phyloP scores from a whole-genome alignment of 92 coral and sea anemone genomes.

The Blastomussa wellsi region DNA sequence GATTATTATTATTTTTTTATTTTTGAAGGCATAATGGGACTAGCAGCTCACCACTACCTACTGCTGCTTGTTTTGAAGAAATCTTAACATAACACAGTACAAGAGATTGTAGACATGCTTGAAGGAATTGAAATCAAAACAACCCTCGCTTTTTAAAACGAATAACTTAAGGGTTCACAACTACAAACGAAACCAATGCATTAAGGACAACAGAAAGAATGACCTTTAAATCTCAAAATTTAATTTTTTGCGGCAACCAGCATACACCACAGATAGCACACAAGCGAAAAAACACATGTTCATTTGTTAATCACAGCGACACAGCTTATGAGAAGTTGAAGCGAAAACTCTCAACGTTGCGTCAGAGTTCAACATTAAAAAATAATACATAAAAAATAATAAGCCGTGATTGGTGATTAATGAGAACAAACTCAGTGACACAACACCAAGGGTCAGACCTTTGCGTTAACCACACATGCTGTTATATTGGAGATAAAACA shows the following conservation, averaged over 20 bases:
- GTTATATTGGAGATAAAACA: constrained; percentile 20
- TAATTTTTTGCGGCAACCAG: neutral
- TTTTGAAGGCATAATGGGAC: neutral
- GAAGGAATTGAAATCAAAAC: constrained; percentile 2
- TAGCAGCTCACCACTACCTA: no score
- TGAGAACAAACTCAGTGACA: constrained; percentile 4
- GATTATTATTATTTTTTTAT: neutral
- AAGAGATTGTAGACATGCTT: neutral
- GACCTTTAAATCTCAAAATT: constrained; percentile 15
- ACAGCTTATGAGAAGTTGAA: no score
- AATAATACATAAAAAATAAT: neutral
- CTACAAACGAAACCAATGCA: neutral
- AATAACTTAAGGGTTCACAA: neutral
- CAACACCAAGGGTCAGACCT: constrained; percentile 18
- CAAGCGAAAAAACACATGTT: constrained; percentile 24
- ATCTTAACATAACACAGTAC: neutral
- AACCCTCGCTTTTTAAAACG: neutral
- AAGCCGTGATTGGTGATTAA: neutral
- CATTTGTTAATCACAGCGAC: neutral
- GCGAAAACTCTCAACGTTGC: no score
- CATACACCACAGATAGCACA: neutral
- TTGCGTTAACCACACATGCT: constrained; percentile 23
- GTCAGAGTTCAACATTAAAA: neutral
- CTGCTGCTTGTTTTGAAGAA: neutral
- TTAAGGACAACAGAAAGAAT: neutral